Evolutionary conservation across 1,140 invertebrate species (phyloP).

Genomic region (Calycopis cecrops): DNA sequence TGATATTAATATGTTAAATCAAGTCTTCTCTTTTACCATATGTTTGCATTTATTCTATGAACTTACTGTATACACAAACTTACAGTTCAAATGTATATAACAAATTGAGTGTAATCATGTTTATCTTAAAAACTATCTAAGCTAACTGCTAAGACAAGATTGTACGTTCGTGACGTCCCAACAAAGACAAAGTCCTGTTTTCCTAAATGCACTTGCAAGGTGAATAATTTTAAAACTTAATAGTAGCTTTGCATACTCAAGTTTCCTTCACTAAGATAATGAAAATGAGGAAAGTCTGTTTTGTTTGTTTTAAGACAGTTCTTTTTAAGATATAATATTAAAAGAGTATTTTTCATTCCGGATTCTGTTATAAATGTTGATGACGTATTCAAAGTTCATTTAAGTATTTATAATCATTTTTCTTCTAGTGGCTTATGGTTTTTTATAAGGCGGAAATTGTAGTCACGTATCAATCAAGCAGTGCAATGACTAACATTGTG

Average conservation of each 20-base stretch:
- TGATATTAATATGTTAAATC: no score
- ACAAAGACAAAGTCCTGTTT: constrained; percentile 15
- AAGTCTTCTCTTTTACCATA: no score
- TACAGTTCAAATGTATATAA: background rate
- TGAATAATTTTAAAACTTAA: constrained; percentile 23
- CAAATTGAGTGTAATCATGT: background rate
- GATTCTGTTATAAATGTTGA: no score
- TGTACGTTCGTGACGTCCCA: constrained; percentile 1
- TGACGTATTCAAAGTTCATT: no score
- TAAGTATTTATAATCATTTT: no score
- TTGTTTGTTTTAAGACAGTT: constrained; percentile 23
- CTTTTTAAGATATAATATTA: constrained; percentile 13
- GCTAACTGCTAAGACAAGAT: background rate
- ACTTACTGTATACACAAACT: no score
- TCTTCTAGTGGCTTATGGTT: no score
- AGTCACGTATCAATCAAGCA: no score
- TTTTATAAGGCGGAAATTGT: no score
- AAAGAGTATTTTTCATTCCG: constrained; percentile 5
- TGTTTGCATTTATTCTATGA: background rate
- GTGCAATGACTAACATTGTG: no score
- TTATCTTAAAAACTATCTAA: background rate
- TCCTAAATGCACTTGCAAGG: constrained; percentile 13
- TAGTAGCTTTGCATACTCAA: constrained; percentile 17
- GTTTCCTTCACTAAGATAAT: constrained; percentile 23
- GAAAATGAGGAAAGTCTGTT: constrained; percentile 24